phyloP scores from a whole-genome alignment of 2,797 vertebrate genomes.

The Anguilla marmorata region DNA sequence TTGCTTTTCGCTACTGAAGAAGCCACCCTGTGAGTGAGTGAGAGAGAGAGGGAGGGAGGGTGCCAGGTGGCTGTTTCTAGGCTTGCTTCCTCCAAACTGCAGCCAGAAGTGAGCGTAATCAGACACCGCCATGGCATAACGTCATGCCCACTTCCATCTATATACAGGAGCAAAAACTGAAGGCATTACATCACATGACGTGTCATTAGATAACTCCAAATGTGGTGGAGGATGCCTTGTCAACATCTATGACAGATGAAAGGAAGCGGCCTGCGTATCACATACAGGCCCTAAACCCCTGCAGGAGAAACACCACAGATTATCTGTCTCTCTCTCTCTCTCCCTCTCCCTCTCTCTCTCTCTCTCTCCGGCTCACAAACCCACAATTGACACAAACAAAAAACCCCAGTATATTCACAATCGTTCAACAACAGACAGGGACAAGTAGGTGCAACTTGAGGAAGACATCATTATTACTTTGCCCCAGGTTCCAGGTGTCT shows the following conservation, averaged over 20 bases:
- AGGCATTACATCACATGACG: background rate
- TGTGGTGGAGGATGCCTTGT: conserved; percentile 47
- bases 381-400: conserved; percentile 72
- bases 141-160: background rate
- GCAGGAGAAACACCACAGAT: conserved; percentile 60
- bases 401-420: conserved; percentile 60
- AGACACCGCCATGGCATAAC: background rate
- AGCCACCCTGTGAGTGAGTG: background rate
- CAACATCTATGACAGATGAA: conserved; percentile 59
- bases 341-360: conserved; percentile 43
- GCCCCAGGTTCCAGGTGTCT: conserved; percentile 57
- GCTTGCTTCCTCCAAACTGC: background rate
- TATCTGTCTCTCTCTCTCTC: conserved; percentile 54
- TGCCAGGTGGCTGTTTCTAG: background rate
- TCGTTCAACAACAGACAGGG: conserved; percentile 72
- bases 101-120: conserved; percentile 15
- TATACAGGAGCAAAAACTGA: background rate
- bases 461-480: conserved; percentile 40
- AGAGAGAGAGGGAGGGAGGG: background rate
- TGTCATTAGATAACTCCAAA: conserved; percentile 7
- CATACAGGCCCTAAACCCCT: conserved; percentile 61
- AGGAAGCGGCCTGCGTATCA: conserved; percentile 61
- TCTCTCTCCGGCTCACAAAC: conserved; percentile 58
- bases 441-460: conserved; percentile 54
- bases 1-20: background rate